phyloP scores from a whole-genome alignment of 2,113 vertebrate species.

The Cettia cetti region DNA sequence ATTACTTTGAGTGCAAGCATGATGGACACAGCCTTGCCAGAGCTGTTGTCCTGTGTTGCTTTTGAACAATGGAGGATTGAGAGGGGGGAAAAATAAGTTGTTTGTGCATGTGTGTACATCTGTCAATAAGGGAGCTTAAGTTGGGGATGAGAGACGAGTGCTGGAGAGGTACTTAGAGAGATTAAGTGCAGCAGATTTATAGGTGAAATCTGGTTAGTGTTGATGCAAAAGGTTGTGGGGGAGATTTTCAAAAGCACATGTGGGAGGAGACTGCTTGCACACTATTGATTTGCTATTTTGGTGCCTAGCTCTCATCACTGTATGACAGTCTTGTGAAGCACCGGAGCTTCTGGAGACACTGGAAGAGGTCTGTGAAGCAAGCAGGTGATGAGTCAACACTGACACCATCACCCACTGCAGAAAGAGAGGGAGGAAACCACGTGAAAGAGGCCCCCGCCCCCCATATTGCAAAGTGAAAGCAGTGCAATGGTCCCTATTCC shows the following conservation, averaged over 20 bases:
- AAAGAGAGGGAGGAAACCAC: neutral
- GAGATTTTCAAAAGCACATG: slow-evolving; percentile 21
- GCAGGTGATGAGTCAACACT: neutral
- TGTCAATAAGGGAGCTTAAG: slow-evolving; percentile 46
- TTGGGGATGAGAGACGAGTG: neutral
- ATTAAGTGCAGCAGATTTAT: slow-evolving; percentile 56
- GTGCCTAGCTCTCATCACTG: neutral
- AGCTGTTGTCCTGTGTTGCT: neutral
- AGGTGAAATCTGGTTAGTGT: slow-evolving; percentile 57
- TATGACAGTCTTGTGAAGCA: neutral
- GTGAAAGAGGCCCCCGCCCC: neutral
- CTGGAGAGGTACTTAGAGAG: slow-evolving; percentile 24
- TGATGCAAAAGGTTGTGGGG: slow-evolving; percentile 34
- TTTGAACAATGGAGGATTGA: neutral
- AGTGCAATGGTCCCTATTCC: neutral
- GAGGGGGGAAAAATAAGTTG: neutral
- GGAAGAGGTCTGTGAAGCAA: neutral
- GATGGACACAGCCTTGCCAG: neutral
- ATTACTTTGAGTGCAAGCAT: neutral
- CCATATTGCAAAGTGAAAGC: neutral
- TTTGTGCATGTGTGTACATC: slow-evolving; percentile 17
- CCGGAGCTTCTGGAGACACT: neutral
- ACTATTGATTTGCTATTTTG: slow-evolving; percentile 33
- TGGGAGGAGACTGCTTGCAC: slow-evolving; percentile 15
- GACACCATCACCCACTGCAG: neutral